These are phyloP conservation scores for Tenthredo scrophulariae DNA, from an alignment of 2,888 invertebrate genomes.

Conservation along the genomic window DNA sequence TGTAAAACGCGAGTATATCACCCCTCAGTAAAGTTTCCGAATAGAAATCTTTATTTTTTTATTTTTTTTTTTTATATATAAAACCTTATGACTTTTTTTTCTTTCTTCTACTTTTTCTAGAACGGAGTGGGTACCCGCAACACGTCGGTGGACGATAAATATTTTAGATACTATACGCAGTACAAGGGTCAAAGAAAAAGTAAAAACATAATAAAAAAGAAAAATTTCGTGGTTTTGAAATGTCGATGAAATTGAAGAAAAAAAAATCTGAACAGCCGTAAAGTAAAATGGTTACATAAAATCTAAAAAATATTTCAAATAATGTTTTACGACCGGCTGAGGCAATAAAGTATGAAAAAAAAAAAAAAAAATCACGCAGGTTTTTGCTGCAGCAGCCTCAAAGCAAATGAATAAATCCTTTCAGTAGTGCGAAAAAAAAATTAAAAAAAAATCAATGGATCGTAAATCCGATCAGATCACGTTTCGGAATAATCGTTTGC, in stretches of 20 bases:
- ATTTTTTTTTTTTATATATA: no score
- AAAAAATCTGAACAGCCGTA: not conserved
- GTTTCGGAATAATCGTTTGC: constrained; percentile 18
- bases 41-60: not conserved
- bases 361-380: not conserved
- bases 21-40: not conserved
- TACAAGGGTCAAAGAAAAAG: not conserved
- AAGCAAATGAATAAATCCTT: not conserved
- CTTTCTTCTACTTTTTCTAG: not conserved
- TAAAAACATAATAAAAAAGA: not conserved
- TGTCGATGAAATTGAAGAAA: not conserved
- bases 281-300: not conserved
- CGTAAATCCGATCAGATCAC: constrained; percentile 16
- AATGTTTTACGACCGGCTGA: constrained; percentile 3
- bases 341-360: not conserved
- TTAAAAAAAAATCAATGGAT: not conserved
- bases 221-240: not conserved
- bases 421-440: not conserved
- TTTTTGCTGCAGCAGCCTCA: not conserved
- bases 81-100: not conserved
- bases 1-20: not conserved
- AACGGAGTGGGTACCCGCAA: not conserved
- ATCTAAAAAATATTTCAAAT: not conserved
- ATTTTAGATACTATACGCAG: not conserved
- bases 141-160: not conserved